Evolutionary conservation across 1,140 invertebrate species (phyloP).

Genomic region (Papilio dardanus): DNA sequence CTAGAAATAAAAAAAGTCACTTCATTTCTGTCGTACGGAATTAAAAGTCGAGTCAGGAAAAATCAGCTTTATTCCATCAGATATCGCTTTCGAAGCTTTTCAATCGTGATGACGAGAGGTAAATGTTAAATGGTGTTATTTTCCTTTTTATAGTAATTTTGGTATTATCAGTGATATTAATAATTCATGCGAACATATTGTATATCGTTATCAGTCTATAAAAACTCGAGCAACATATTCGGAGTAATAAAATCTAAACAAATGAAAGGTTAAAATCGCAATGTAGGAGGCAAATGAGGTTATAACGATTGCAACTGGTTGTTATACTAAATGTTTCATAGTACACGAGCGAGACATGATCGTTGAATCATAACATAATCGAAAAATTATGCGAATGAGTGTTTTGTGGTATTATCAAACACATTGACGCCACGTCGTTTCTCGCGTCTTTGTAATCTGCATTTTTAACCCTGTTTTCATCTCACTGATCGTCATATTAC

Average conservation of each 20-base stretch:
- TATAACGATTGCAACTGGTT: constrained; percentile 44
- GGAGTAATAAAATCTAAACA: background rate
- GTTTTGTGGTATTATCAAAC: constrained; percentile 54
- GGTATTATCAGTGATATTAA: background rate
- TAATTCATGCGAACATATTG: background rate
- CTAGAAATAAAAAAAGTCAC: background rate
- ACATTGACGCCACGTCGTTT: constrained; percentile 51
- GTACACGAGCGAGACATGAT: constrained; percentile 46
- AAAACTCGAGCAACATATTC: background rate
- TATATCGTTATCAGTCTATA: background rate
- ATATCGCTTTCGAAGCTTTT: background rate
- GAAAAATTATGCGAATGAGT: constrained; percentile 74
- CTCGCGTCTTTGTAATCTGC: constrained; percentile 56
- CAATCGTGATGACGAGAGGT: background rate
- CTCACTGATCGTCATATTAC: constrained; percentile 68
- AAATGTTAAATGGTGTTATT: background rate
- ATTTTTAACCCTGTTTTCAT: constrained; percentile 76
- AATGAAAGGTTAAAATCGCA: background rate
- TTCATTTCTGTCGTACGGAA: constrained; percentile 9
- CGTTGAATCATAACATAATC: constrained; percentile 55
- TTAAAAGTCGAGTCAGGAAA: constrained; percentile 15
- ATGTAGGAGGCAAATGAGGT: constrained; percentile 8
- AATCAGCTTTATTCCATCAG: background rate
- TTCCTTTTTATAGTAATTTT: background rate
- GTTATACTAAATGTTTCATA: constrained; percentile 46